Evolutionary conservation across 2,888 invertebrate genomes (phyloP), one percentile per base, ranked within the genome.

Genomic region (Thyatira batis): DNA sequence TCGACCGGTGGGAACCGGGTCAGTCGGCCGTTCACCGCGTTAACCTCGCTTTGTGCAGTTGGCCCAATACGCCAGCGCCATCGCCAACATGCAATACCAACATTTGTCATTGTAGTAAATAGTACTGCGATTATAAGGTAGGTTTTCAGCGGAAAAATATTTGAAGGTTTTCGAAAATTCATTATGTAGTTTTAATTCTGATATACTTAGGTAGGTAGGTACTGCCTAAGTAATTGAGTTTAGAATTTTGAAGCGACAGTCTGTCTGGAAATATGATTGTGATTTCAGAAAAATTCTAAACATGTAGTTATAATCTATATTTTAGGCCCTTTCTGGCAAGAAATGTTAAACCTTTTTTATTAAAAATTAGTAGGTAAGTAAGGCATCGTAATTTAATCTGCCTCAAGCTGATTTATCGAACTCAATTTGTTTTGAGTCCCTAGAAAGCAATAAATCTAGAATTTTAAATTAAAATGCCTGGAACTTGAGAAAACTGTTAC

Each of bases 1-100:
- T 80, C 76, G 80, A 81, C 69, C 61, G 52, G 50, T 48, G 53
- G 25, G 64, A 76, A 75, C 57, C 69, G 52, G 81, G 82, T 76
- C 80, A 80, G 57, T 71, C 58, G 78, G 79, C 59, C 80, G 54
- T 71, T 71, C 69, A 72, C 75, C 73, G 75, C 25, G 20, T 27
- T 27, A 48, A 61, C 63, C 61, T 54, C 55, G 39, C 39, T 64
- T 61, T 63, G 58, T 74, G 69, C 72, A 71, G 53, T 51, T 56
- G 61, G 62, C 20, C 60, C 65, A 63, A 57, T 58, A 39, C 51
- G 27, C 54, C n/a, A n/a, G n/a, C n/a, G n/a, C n/a, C n/a, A n/a
- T n/a, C n/a, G n/a, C n/a, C 57, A 66, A 63, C 51, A 54, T 66
- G 45, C 45, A 45, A 45, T n/a, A 23, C 21, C 8, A 6, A 46